phyloP scores from a whole-genome alignment of 2,113 vertebrate species.

The Cepphus grylle region DNA sequence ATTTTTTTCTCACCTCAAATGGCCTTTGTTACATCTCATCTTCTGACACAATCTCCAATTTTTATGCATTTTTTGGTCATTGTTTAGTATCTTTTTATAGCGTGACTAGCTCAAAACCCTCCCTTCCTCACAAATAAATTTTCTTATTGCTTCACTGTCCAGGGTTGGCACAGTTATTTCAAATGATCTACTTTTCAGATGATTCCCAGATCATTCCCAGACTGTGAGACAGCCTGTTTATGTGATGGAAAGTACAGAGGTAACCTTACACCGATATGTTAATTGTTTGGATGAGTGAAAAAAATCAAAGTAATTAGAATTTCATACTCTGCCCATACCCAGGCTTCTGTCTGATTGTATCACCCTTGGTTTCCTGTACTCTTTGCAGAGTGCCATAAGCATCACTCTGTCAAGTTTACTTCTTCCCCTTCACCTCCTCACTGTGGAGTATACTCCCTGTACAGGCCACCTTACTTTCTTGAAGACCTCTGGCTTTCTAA shows the following conservation, averaged over 20 bases:
- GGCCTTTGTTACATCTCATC: constrained; percentile 1
- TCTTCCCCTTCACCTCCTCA: not conserved
- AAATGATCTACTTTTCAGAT: constrained; percentile 62
- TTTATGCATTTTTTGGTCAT: constrained; percentile 12
- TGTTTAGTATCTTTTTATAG: constrained; percentile 34
- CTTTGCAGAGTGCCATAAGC: not conserved
- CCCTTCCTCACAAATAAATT: not conserved
- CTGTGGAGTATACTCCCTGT: not conserved
- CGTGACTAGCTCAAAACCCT: not conserved
- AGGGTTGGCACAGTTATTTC: constrained; percentile 45
- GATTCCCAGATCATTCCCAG: constrained; percentile 66
- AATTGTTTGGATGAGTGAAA: constrained; percentile 28
- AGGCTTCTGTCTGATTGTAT: not conserved
- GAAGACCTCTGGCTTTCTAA: not conserved
- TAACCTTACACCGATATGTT: constrained; percentile 9
- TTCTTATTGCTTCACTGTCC: constrained; percentile 36
- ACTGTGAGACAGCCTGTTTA: constrained; percentile 65
- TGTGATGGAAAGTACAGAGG: constrained; percentile 51
- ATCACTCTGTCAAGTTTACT: not conserved
- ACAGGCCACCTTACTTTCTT: not conserved
- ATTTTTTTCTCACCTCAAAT: constrained; percentile 36
- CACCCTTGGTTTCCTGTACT: not conserved
- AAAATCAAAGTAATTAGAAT: not conserved
- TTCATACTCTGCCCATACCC: not conserved
- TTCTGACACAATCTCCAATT: not conserved